Evolutionary conservation across 1,140 invertebrate genomes (phyloP).

Genomic region (Zaprionus lachaisei): DNA sequence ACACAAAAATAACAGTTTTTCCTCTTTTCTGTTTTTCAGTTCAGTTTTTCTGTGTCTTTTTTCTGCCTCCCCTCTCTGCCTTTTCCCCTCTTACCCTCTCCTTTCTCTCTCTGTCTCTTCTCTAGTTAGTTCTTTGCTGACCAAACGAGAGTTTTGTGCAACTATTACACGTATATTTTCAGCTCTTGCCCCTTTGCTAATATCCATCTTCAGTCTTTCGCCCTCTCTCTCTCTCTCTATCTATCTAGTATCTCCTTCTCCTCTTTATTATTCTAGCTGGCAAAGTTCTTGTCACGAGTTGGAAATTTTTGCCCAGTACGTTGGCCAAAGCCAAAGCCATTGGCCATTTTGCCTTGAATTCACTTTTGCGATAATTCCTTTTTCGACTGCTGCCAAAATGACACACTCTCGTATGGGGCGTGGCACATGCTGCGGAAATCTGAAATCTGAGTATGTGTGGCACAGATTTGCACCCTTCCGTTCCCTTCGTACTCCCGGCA

Average conservation of each 20-base stretch:
- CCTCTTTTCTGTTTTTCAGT: slow-evolving; percentile 17
- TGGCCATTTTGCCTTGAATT: slow-evolving; percentile 68
- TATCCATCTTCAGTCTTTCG: slow-evolving; percentile 11
- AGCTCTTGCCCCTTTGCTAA: slow-evolving; percentile 41
- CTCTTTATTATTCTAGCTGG: not conserved
- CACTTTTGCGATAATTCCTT: slow-evolving; percentile 79
- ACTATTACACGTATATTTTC: slow-evolving; percentile 58
- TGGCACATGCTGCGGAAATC: slow-evolving; percentile 7
- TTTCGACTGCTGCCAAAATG: slow-evolving; percentile 36
- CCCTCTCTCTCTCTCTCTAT: not conserved
- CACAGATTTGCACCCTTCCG: not conserved
- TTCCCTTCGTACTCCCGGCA: not conserved
- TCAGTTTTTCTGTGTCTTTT: slow-evolving; percentile 53
- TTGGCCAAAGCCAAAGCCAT: slow-evolving; percentile 25
- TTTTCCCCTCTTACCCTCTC: not conserved
- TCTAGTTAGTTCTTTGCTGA: slow-evolving; percentile 22
- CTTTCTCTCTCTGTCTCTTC: not conserved
- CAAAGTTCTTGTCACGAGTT: slow-evolving; percentile 19
- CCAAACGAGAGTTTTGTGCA: slow-evolving; percentile 52
- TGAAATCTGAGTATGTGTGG: slow-evolving; percentile 13
- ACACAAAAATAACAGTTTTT: slow-evolving; percentile 81
- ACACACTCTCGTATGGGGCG: slow-evolving; percentile 30
- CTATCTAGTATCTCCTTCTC: not conserved
- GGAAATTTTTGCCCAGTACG: slow-evolving; percentile 7
- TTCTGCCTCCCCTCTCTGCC: slow-evolving; percentile 19